A percentile compares a stretch with the other conserved stretches of the same genome.
These are phyloP conservation scores for Camelus dromedarius DNA, from an alignment of 2,113 vertebrate species.

Conservation along the genomic window DNA sequence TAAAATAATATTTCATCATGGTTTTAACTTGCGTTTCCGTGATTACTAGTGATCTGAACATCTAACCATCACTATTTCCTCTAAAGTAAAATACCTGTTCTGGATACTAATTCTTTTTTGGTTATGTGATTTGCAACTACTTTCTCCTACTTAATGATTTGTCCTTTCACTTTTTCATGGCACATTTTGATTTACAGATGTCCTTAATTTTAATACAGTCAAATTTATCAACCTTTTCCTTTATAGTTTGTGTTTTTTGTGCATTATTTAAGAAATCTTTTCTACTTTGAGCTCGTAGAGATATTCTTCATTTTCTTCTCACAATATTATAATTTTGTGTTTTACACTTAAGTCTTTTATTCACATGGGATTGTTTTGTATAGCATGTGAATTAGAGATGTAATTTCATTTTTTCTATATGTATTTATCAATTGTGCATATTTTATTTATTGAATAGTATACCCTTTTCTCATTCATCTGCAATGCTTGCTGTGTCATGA, in stretches of 20 bases:
- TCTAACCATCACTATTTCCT: background rate
- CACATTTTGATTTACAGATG: background rate
- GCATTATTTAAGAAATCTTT: background rate
- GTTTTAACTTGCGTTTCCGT: background rate
- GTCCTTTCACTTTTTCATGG: background rate
- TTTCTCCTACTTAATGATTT: background rate
- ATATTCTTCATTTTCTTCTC: slow-evolving; percentile 23
- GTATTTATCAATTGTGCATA: background rate
- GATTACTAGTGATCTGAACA: background rate
- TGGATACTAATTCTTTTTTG: background rate
- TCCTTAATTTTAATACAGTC: background rate
- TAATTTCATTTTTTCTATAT: background rate
- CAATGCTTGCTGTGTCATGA: background rate
- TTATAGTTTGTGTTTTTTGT: background rate
- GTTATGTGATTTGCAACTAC: background rate
- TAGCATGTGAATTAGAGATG: background rate
- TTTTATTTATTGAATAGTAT: background rate
- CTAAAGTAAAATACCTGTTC: background rate
- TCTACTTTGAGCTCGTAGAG: slow-evolving; percentile 37
- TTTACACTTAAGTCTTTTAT: slow-evolving; percentile 12
- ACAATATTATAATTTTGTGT: slow-evolving; percentile 32
- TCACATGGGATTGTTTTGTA: background rate
- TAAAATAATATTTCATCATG: background rate
- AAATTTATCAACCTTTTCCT: background rate
- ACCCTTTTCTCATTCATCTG: background rate